phyloP scores from a whole-genome alignment of 2,113 vertebrate species.

The Sebastes schlegelii region DNA sequence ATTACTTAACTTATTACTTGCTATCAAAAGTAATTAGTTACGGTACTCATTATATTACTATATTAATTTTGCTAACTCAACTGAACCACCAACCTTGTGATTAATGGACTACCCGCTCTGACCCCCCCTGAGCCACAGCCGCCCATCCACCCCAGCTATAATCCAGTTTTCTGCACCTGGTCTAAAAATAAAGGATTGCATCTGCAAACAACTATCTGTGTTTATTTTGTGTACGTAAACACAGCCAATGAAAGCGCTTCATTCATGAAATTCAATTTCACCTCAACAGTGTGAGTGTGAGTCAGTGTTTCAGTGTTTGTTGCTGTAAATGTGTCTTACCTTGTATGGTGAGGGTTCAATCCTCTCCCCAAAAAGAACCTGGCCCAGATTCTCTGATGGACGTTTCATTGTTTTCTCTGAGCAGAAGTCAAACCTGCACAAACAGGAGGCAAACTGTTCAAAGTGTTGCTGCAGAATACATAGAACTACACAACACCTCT shows the following conservation, averaged over 20 bases:
- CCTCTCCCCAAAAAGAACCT: conserved; percentile 94
- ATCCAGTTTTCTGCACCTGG: not conserved
- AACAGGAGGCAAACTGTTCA: not conserved
- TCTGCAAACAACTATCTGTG: not conserved
- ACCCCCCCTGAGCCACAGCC: too few relatives aligned
- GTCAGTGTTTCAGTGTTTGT: not conserved
- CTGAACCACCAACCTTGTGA: not conserved
- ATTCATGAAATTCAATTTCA: not conserved
- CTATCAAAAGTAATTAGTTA: too few relatives aligned
- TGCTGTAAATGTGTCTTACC: conserved; percentile 74
- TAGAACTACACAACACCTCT: not conserved
- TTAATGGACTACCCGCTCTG: not conserved
- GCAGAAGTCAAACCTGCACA: conserved; percentile 93
- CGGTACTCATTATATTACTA: too few relatives aligned
- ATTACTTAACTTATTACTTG: too few relatives aligned
- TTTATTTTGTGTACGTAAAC: not conserved
- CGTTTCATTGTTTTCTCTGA: conserved; percentile 87
- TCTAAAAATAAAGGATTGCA: not conserved
- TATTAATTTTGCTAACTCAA: too few relatives aligned
- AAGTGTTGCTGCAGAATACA: not conserved
- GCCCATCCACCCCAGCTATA: not conserved
- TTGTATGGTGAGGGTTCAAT: conserved; percentile 95
- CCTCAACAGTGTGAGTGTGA: not conserved
- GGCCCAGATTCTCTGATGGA: conserved; percentile 95
- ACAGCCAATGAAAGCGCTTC: not conserved